Conservation (phyloP, 2,113 vertebrate genomes). For the Polypterus senegalus region DNA sequence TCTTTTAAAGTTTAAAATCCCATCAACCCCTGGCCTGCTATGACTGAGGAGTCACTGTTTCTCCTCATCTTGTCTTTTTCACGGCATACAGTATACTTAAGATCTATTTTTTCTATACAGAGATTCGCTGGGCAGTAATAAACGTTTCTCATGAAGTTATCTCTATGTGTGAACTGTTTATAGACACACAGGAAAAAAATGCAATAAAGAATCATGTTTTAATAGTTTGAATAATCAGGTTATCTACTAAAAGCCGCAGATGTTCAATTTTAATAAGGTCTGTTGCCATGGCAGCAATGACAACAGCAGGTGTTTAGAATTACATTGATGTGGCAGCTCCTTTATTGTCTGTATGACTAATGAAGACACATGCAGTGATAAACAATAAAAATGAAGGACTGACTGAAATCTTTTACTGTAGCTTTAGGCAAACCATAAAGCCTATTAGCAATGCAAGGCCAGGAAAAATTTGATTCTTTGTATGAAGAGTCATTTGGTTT, state of each 20-base stretch:
- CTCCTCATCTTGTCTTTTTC: too few species aligned
- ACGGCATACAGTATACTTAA: too few species aligned
- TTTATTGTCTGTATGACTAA: conserved; percentile 11
- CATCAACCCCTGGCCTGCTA: too few species aligned
- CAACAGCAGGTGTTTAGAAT: conserved; percentile 15
- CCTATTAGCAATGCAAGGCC: conserved; percentile 11
- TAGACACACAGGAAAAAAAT: conserved; percentile 1
- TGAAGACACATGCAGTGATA: conserved; percentile 5
- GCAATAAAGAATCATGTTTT: neutral
- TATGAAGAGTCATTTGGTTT: neutral
- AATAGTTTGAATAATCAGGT: conserved; percentile 16
- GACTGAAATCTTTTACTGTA: conserved; percentile 3
- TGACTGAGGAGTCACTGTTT: too few species aligned
- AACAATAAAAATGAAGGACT: conserved; percentile 7
- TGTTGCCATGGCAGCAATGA: conserved; percentile 14
- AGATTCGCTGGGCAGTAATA: too few species aligned
- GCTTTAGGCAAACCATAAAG: conserved; percentile 9
- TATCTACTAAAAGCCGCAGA: conserved; percentile 11
- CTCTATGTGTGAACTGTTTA: too few species aligned
- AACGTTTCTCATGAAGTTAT: too few species aligned
- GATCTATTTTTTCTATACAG: too few species aligned
- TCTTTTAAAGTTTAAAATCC: too few species aligned
- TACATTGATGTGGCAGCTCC: conserved; percentile 5
- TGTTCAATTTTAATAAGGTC: conserved; percentile 4
- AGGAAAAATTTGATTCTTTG: conserved; percentile 4